Evolutionary conservation across 2,888 invertebrate species (phyloP).

Genomic region (Chrysomela aeneicollis): DNA sequence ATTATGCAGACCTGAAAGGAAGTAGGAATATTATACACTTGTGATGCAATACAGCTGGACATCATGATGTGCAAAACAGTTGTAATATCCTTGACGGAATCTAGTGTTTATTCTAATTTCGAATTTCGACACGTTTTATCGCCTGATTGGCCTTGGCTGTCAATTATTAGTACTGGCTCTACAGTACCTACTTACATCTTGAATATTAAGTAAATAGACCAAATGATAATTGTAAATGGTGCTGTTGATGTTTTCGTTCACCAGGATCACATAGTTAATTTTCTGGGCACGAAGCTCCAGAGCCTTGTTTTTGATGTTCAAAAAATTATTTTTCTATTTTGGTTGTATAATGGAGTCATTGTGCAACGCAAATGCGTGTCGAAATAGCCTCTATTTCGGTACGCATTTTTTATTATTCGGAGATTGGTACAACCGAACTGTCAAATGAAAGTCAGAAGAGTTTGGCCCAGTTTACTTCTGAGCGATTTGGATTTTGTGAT

Average conservation of each 20-base stretch:
- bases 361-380: too few relatives aligned
- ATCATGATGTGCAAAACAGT: background rate
- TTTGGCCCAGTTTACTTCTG: too few relatives aligned
- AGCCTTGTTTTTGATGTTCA: too few relatives aligned
- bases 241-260: background rate
- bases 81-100: conserved; percentile 18
- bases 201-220: conserved; percentile 3
- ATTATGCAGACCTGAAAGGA: background rate
- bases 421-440: too few relatives aligned
- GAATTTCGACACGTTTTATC: conserved; percentile 39
- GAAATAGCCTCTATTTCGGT: too few relatives aligned
- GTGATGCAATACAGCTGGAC: background rate
- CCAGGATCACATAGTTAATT: background rate
- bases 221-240: background rate
- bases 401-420: too few relatives aligned
- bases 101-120: conserved; percentile 36
- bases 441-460: too few relatives aligned
- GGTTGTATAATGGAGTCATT: too few relatives aligned
- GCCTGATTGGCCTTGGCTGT: conserved; percentile 31
- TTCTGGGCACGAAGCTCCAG: background rate
- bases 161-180: conserved; percentile 6
- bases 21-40: too few relatives aligned
- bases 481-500: too few relatives aligned
- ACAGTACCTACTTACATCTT: background rate
- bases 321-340: too few relatives aligned